Conservation (phyloP, 2,113 vertebrate species). For the Chloroceryle aenea region DNA sequence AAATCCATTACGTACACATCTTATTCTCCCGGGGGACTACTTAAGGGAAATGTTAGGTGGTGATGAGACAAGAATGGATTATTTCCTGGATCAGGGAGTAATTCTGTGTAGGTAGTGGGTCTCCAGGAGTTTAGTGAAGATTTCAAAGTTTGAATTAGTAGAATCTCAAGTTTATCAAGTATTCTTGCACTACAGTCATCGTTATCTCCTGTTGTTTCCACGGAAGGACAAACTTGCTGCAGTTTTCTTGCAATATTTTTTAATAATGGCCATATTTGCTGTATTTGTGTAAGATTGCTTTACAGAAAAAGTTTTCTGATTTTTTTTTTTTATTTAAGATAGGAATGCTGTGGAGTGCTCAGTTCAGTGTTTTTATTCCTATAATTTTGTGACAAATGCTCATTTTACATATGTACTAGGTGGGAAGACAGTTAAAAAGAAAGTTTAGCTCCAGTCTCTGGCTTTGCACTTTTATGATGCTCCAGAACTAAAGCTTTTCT, state of each 20-base stretch:
- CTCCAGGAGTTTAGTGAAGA: not conserved
- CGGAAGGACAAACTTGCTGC: not conserved
- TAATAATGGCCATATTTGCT: not conserved
- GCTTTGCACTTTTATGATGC: not conserved
- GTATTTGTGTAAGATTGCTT: not conserved
- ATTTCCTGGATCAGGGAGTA: slow-evolving; percentile 2
- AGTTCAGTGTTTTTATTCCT: not conserved
- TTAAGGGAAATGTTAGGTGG: slow-evolving; percentile 1
- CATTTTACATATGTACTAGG: not conserved
- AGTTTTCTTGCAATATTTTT: not conserved
- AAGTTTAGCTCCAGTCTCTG: not conserved
- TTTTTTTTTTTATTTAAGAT: no score
- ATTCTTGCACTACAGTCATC: not conserved
- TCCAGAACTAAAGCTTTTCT: not conserved
- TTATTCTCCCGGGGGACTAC: not conserved
- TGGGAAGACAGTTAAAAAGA: not conserved
- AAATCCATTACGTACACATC: not conserved
- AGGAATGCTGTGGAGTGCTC: not conserved
- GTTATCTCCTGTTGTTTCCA: not conserved
- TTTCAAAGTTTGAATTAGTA: not conserved
- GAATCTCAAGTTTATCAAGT: not conserved
- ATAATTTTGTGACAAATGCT: not conserved
- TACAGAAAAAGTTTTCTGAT: not conserved
- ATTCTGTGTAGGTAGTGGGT: not conserved
- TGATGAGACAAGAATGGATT: not conserved